Base-by-base conservation (phyloP, 2,113 vertebrate genomes). In the Dinomys branickii region DNA sequence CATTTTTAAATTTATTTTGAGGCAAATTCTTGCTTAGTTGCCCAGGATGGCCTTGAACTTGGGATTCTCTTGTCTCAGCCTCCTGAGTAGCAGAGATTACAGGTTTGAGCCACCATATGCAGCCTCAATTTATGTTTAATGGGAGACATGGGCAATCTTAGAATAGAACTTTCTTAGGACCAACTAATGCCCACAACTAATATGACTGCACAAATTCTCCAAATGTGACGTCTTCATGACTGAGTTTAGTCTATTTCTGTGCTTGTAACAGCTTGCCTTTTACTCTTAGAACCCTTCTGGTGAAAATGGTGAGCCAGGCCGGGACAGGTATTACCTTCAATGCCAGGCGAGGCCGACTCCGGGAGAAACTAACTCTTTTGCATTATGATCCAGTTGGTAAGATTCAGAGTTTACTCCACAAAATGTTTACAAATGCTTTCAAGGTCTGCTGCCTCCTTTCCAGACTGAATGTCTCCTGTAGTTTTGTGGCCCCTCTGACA, bases 361-460 rank as follows among this genome's bases (percentile, higher is more conserved):
- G 98, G 94, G 99, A 99, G 5, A 99, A 99, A 81, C 94, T 99
- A 97, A 99, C 99, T 90, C 88, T 99, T 9, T 98, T 99, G 58
- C 99, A 98, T 98, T 99, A 99, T 0, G 99, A 99, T 98, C 99
- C 99, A 9, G 63, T 99, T 3, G 99, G 99, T 99, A 98, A 99
- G 99, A 95, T 94, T 77, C 38, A 85, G 91, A 85, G 81, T 65
- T 69, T 63, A 56, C 13, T 82, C 24, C 30, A 14, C 2, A 19
- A 7, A 75, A 61, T 67, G 38, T 35, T 83, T 38, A 82, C 35
- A 82, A 2, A 67, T 90, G 61, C 58, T 95, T 73, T 61, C 26
- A 90, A 56, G 67, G 20, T 78, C n/a, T 83, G 1, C 44, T 88
- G 50, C 80, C 47, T 17, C 7, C 65, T 96, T 93, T 91, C 38